Base-by-base conservation (phyloP, 2,113 vertebrate species). In the Pygoscelis adeliae region DNA sequence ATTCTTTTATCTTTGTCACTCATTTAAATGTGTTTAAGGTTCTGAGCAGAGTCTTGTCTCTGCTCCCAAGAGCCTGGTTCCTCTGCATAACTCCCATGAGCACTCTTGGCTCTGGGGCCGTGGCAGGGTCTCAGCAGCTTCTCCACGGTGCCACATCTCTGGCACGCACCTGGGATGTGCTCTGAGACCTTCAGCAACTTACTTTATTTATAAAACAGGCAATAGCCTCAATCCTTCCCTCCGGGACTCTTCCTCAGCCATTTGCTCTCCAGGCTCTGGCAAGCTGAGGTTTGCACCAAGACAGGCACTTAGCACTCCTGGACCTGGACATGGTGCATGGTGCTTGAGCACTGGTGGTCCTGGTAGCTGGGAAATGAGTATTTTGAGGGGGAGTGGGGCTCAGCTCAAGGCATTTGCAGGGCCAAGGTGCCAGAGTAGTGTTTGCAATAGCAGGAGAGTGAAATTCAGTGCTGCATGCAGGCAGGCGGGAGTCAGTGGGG, bases 1-100 rank as follows among this genome's bases (percentile, higher is more conserved):
- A 27, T 83, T 93, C 95, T 93, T 95, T 97, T 92, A 94, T 95
- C 97, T 97, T 85, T 70, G 78, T 79, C 74, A 77, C 70, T 97
- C 82, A 76, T 97, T 97, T 90, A 86, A 89, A 65, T 86, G 81
- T 32, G 17, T 40, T 93, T n/a, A 40, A 77, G 91, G 81, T 77
- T 95, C 74, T 49, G 49, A 79, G 80, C 78, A 55, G 85, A 91
- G 86, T 42, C 49, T 69, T 50, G 58, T 49, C 85, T 76, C 32
- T 58, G 55, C 71, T 88, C 90, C 66, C 30, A 40, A 81, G 88
- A 88, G 38, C 46, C 52, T 42, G 9, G 58, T 52, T 81, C 47
- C 71, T 88, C 86, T 58, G 86, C 62, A 14, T 58, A n/a, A 14
- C 29, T 80, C 72, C 34, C 5, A 0, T 30, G 18, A 81, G n/a